These are phyloP conservation scores for Heliopora coerulea DNA, from an alignment of 92 coral and sea anemone species.

Conservation along the genomic window DNA sequence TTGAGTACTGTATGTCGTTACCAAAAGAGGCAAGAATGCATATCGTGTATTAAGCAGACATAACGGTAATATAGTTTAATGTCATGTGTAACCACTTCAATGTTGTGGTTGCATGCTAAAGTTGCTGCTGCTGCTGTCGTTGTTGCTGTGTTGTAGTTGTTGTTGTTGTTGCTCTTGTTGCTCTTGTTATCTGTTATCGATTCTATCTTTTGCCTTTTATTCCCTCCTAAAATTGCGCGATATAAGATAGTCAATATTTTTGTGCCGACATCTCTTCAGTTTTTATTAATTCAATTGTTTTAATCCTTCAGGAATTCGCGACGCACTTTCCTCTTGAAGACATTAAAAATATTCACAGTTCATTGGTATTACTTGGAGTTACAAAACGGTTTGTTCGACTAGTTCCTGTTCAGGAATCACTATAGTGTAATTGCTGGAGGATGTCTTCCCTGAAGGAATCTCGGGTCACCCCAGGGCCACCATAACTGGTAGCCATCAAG, in stretches of 20 bases:
- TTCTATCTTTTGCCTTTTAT: too few species aligned
- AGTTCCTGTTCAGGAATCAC: background rate
- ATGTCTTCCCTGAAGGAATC: too few species aligned
- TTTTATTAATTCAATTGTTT: background rate
- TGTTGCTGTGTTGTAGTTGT: background rate
- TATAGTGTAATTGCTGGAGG: too few species aligned
- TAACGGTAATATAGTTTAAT: background rate
- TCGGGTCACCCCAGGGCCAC: too few species aligned
- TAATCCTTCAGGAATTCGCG: slow-evolving; percentile 51
- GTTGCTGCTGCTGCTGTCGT: background rate
- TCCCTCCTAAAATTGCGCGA: too few species aligned
- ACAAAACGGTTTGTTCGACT: slow-evolving; percentile 26
- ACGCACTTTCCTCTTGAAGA: slow-evolving; percentile 27
- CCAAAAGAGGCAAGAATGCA: slow-evolving; percentile 36
- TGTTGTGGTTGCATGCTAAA: background rate
- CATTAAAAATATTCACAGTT: slow-evolving; percentile 36
- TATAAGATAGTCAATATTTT: too few species aligned
- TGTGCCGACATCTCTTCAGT: too few species aligned
- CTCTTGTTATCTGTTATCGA: background rate
- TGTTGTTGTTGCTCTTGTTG: background rate
- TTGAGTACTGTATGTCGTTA: slow-evolving; percentile 59
- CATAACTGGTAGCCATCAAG: too few species aligned
- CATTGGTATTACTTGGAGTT: slow-evolving; percentile 28
- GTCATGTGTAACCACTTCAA: background rate
- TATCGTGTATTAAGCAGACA: too few species aligned